phyloP scores from a whole-genome alignment of 1,140 invertebrate species.

The Anastrepha ludens region DNA sequence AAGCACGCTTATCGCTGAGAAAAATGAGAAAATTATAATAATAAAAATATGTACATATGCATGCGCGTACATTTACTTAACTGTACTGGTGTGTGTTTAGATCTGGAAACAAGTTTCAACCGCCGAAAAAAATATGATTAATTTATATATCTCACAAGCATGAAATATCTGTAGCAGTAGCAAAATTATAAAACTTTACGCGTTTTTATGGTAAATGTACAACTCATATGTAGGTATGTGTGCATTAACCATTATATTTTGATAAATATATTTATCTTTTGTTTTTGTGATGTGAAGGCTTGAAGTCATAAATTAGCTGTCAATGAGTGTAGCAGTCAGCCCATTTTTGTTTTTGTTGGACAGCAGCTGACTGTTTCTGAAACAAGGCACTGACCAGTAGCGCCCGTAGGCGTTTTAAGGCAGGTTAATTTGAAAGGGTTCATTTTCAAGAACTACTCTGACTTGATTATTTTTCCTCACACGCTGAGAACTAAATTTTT shows the following conservation, averaged over 20 bases:
- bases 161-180: constrained; percentile 40
- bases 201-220: neutral
- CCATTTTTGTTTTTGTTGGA: neutral
- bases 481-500: no score
- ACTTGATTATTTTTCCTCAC: no score
- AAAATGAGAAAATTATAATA: neutral
- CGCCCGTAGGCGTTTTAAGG: neutral
- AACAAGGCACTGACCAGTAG: neutral
- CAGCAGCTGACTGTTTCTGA: neutral
- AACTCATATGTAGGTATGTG: neutral
- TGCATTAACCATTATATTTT: constrained; percentile 16
- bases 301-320: constrained; percentile 55
- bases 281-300: constrained; percentile 35
- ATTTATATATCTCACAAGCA: constrained; percentile 29
- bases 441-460: no score
- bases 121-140: constrained; percentile 39
- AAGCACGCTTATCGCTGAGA: no score
- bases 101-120: neutral
- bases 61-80: neutral
- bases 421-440: constrained; percentile 7
- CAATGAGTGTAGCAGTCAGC: neutral
- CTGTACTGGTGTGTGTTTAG: neutral
- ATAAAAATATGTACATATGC: neutral
- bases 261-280: constrained; percentile 53
- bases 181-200: constrained; percentile 18